Conservation (phyloP, 2,888 invertebrate genomes). For the Dicycla oo region DNA sequence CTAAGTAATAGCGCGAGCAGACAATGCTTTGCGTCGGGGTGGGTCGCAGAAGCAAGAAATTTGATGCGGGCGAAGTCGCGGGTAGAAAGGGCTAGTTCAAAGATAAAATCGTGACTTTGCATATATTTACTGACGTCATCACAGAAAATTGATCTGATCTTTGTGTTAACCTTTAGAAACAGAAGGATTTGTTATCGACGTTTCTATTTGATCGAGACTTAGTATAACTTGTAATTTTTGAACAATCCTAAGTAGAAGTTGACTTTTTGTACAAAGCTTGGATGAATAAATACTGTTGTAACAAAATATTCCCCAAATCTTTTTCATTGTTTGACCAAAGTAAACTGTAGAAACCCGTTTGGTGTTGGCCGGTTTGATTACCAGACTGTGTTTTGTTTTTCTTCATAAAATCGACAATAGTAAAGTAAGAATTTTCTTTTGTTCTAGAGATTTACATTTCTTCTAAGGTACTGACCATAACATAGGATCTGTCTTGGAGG, state of each 20-base stretch:
- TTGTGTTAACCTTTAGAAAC: constrained; percentile 7
- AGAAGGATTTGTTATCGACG: constrained; percentile 1
- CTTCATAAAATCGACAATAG: neutral
- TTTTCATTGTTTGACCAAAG: constrained; percentile 4
- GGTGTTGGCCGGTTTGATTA: neutral
- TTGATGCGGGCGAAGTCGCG: no score
- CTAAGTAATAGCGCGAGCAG: no score
- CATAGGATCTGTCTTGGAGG: no score
- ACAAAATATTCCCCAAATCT: neutral
- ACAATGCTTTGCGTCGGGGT: no score
- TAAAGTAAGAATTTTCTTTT: no score
- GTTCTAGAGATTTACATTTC: no score
- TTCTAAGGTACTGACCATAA: no score
- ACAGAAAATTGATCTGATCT: no score
- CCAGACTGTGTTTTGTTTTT: neutral
- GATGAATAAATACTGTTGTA: constrained; percentile 6
- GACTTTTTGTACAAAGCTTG: constrained; percentile 8
- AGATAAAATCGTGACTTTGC: neutral
- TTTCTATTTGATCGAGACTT: constrained; percentile 25
- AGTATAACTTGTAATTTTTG: constrained; percentile 27
- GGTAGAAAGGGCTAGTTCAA: no score
- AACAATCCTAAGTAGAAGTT: constrained; percentile 16
- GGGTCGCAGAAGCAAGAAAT: no score
- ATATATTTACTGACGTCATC: constrained; percentile 9
- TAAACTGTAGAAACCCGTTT: neutral